Base-by-base conservation (phyloP, 64 coral and sea anemone species). In the Montipora efflorescens region DNA sequence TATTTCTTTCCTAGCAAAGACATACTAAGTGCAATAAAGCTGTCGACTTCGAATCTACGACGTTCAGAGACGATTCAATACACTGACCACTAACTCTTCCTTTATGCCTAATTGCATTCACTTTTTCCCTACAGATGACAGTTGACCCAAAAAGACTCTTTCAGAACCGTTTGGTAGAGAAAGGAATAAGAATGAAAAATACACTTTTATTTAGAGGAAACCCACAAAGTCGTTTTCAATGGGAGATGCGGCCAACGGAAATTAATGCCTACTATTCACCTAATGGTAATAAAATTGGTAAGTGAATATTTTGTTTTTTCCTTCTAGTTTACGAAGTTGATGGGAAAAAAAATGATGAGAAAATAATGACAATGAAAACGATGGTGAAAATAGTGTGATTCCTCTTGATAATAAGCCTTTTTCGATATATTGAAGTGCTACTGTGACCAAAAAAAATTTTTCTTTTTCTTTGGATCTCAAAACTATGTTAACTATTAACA, bases 101-200 rank as follows among this genome's bases (percentile, higher is more conserved):
- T 4, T 20, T 28, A 64, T 51, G 13, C 11, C 7, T 43, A 49
- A 23, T 4, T 58, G 57, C 67, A 36, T 76, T 15, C 51, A 36
- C 67, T 5, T 81, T 94, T 80, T 66, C 6, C 74, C 49, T 73
- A 48, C 72, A 97, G 95, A 59, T 94, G 14, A 47, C 89, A 14
- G 89, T 81, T n/a, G 74, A 94, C 72, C 82, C 90, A 2, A 64
- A 48, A 47, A 89, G 16, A 20, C 72, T 92, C 69, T 97, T 97
- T 78, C 10, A 78, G 16, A 97, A 97, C 21, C 75, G 75, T 62
- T 58, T 94, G 7, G 77, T 53, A 13, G 78, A 88, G 14, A 69
- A 13, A 10, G 91, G 46, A 52, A 83, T 97, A 5, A 86, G 82
- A 49, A 71, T 86, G 66, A 86, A 51, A 70, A 86, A 86, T 47